A percentile compares a stretch with the other conserved stretches of the same genome.
phyloP scores from a whole-genome alignment of 1,140 invertebrate species.

The Goniozus legneri region DNA sequence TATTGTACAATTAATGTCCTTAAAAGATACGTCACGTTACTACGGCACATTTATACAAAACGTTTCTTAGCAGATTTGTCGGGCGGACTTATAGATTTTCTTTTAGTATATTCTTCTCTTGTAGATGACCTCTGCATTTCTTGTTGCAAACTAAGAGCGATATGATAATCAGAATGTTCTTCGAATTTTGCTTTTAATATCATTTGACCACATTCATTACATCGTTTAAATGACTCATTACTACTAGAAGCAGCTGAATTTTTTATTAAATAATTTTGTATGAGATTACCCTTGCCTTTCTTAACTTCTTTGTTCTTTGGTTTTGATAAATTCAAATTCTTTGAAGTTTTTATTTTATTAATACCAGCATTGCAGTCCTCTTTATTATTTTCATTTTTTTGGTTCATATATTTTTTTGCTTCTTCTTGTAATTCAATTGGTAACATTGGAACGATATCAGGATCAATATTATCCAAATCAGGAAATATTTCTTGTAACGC shows the following conservation, averaged over 20 bases:
- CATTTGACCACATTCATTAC: slow-evolving; percentile 62
- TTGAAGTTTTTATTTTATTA: slow-evolving; percentile 11
- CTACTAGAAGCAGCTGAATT: slow-evolving; percentile 7
- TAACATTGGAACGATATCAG: slow-evolving; percentile 40
- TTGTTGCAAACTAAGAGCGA: slow-evolving; percentile 64
- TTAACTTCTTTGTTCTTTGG: slow-evolving; percentile 4
- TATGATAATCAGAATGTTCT: slow-evolving; percentile 70
- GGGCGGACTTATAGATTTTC: too few species aligned
- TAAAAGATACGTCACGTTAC: too few species aligned
- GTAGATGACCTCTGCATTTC: too few species aligned
- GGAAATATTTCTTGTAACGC: slow-evolving; percentile 54
- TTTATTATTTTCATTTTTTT: slow-evolving; percentile 21
- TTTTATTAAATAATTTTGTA: slow-evolving; percentile 41
- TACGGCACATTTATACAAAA: too few species aligned
- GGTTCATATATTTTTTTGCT: slow-evolving; percentile 37
- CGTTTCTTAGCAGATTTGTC: too few species aligned
- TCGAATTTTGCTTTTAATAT: slow-evolving; percentile 57
- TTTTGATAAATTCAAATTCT: slow-evolving; percentile 18
- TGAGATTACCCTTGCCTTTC: slow-evolving; percentile 19
- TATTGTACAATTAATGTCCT: too few species aligned
- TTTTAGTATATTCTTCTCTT: too few species aligned
- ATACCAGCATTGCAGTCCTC: slow-evolving; percentile 13
- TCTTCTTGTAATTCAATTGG: slow-evolving; percentile 44
- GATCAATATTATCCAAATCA: slow-evolving; percentile 49
- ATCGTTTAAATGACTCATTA: slow-evolving; percentile 47